Base-by-base conservation (phyloP, 2,113 vertebrate species). In the Acrocephalus kingi region DNA sequence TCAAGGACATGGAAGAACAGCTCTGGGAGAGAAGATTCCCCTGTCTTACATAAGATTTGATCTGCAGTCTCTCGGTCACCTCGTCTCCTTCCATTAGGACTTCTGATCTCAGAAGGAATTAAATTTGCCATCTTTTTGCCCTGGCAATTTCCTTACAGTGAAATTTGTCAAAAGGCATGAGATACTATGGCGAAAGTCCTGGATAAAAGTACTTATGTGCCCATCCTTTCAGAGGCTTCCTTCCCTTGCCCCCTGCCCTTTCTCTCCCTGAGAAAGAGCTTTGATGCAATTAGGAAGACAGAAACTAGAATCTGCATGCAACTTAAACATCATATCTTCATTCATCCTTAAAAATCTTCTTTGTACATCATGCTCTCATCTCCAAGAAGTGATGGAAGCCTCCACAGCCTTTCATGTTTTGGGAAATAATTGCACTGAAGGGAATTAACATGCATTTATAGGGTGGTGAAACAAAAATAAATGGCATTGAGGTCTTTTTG, bases 1-100 rank as follows among this genome's bases (percentile, higher is more conserved):
- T 95, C 80, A 93, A 95, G 95, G 85, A 31, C 94, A 51, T 49
- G 73, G 75, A 79, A 71, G 87, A 95, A 28, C 69, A 94, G 58
- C 83, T 69, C 33, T 18, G 20, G 72, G 79, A 91, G 64, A 90
- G 30, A 86, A 77, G 83, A 80, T 89, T 94, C 25, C 72, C 27
- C 43, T 55, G 7, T 46, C 52, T 95, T 95, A 91, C 0, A 3
- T 97, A 96, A 97, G 76, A 63, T 84, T 84, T 95, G 91, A 92
- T 93, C 85, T 89, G 87, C 62, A 87, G 48, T 78, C 66, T 91
- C 64, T 94, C 7, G 10, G 85, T 95, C 94, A 94, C 81, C 89
- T 97, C 37, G 3, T 96, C 71, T 82, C 61, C 74, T 92, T 92
- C 67, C 73, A 58, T 93, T 89, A 92, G 78, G 85, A 89, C 85